Evolutionary conservation across 2,797 vertebrate species (phyloP).

Genomic region (Thripadectes ignobilis): DNA sequence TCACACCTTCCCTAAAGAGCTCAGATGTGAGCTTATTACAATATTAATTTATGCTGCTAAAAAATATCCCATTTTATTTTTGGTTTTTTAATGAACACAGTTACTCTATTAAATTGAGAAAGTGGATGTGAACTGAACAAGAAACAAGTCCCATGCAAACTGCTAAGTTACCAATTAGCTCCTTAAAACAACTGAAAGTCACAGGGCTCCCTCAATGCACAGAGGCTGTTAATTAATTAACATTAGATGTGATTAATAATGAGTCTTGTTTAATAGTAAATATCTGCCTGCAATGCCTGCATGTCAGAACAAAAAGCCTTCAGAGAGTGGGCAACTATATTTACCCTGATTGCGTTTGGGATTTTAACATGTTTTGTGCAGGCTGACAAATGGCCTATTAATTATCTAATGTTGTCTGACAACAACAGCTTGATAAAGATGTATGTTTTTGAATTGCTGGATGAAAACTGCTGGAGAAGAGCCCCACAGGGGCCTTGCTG

Average conservation of each 20-base stretch:
- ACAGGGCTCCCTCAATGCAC: slow-evolving; percentile 79
- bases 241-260: slow-evolving; percentile 99
- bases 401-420: slow-evolving; percentile 99
- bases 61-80: neutral
- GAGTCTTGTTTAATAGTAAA: slow-evolving; percentile 92
- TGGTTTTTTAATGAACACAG: slow-evolving; percentile 7
- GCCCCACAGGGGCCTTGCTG: slow-evolving; percentile 80
- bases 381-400: slow-evolving; percentile 99
- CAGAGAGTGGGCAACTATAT: slow-evolving; percentile 87
- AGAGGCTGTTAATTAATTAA: slow-evolving; percentile 95
- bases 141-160: slow-evolving; percentile 81
- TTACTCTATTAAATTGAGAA: slow-evolving; percentile 35
- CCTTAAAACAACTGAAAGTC: slow-evolving; percentile 87
- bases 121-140: slow-evolving; percentile 54
- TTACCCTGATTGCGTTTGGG: slow-evolving; percentile 92
- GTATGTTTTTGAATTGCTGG: slow-evolving; percentile 91
- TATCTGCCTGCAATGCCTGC: slow-evolving; percentile 85
- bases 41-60: neutral
- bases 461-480: slow-evolving; percentile 81
- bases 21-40: neutral
- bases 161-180: slow-evolving; percentile 90
- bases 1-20: neutral
- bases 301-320: slow-evolving; percentile 89
- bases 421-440: slow-evolving; percentile 99
- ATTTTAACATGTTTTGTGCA: slow-evolving; percentile 97